Evolutionary conservation across 1,140 invertebrate species (phyloP), one percentile per base, ranked within the genome.

Genomic region (Bombus breviceps): DNA sequence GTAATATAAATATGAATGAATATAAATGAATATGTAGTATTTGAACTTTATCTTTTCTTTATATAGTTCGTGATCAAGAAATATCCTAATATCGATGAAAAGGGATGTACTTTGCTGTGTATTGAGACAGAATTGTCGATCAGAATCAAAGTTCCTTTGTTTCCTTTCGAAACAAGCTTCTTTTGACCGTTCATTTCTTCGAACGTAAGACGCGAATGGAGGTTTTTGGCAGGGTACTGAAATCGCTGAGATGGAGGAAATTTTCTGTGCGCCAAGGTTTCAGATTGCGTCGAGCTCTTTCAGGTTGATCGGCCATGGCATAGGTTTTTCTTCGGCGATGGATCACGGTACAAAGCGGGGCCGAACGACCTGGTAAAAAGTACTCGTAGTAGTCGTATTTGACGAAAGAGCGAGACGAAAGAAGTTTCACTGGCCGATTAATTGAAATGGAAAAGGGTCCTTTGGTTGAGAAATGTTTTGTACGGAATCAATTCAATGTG

Each of bases 261-360:
- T 88, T 88, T 78, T 86, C 74, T 68, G n/a, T 47, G 64, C 87
- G 83, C 81, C 80, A 62, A 82, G 62, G 80, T 83, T 88, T 86
- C 53, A 86, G 87, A 75, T 89, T 88, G 88, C 80, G 68, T 81
- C 75, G 76, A 68, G 71, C 59, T 83, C 76, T 89, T 88, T 72
- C 62, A 86, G 79, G 66, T 76, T 85, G 88, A 89, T 89, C 88
- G 82, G 75, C 80, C 76, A 85, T 81, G 47, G 47, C 47, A 53
- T 53, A 53, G 47, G 47, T 75, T 88, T 88, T 86, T 85, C 80
- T 86, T 78, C 68, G 81, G 68, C 69, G 85, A 86, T 77, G 39
- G 47, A 53, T 53, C 47, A 85, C 78, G 80, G 78, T 68, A 89
- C 71, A 88, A 89, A 89, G 80, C 71, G 62, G 78, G 72, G 82